Evolutionary conservation across 2,113 vertebrate genomes (phyloP).

Genomic region (Etheostoma spectabile): DNA sequence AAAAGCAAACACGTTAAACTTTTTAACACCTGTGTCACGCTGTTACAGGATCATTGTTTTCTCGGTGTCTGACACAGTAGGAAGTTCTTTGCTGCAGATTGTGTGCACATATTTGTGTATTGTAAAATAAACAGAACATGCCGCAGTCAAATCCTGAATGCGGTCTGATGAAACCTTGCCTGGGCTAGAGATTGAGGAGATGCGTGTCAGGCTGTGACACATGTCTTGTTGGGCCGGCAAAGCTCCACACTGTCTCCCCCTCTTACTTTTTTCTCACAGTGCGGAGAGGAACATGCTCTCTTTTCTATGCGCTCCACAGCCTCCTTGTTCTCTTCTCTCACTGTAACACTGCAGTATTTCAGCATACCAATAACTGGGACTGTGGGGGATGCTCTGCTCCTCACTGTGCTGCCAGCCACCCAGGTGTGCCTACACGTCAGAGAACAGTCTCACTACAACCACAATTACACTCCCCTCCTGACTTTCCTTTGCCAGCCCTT

Average conservation of each 20-base stretch:
- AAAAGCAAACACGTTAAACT: conserved; percentile 45
- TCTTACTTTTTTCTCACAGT: conserved; percentile 48
- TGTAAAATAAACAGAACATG: conserved; percentile 57
- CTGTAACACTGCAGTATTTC: conserved; percentile 70
- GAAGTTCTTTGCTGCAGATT: conserved; percentile 26
- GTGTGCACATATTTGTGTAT: conserved; percentile 31
- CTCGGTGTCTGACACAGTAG: conserved; percentile 14
- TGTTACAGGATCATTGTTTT: conserved; percentile 30
- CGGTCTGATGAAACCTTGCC: conserved; percentile 55
- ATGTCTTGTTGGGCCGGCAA: conserved; percentile 70
- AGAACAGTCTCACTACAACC: conserved; percentile 67
- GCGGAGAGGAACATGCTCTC: conserved; percentile 64
- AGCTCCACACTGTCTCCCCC: conserved; percentile 33
- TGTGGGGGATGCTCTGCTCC: conserved; percentile 66
- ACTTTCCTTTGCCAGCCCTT: conserved; percentile 30
- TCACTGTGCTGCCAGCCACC: conserved; percentile 66
- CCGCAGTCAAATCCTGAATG: conserved; percentile 48
- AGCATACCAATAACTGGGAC: conserved; percentile 79
- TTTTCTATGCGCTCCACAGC: conserved; percentile 77
- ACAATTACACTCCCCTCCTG: conserved; percentile 72
- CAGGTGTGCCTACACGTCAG: conserved; percentile 83
- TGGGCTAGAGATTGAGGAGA: conserved; percentile 54
- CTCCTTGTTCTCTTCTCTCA: conserved; percentile 69
- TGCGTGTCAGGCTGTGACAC: conserved; percentile 73
- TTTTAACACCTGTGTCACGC: conserved; percentile 46